Evolutionary conservation across 1,140 invertebrate species (phyloP), one percentile per base, ranked within the genome.

Genomic region (Phocides pigmalion): DNA sequence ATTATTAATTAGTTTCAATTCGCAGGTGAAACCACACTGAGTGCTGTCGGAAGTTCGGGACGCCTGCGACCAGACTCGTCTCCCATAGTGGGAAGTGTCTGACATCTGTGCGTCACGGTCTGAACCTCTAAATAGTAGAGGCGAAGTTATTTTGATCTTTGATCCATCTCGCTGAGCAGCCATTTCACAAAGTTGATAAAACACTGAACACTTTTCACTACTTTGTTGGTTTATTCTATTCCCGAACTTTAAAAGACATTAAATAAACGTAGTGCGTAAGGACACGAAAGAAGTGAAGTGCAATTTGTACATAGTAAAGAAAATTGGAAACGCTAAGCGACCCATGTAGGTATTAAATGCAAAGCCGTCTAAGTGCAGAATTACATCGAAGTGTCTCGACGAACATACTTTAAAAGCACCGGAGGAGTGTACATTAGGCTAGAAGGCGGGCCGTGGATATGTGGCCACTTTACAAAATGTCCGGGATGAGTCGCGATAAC

Each of bases 401-500:
- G 69, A 76, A 79, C 71, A 77, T 81, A 81, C 76, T 79, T 77
- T 79, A 79, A 79, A 76, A 79, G 74, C 62, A 61, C 66, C 73
- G 68, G 72, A 74, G 72, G 68, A 70, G 79, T 47, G 28, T 82
- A 84, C 81, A 85, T 85, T 83, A 85, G 75, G 72, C 74, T 76
- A 76, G 70, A 76, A 73, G 70, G 70, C 76, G 72, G 65, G 76
- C 74, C 78, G 63, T 79, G 81, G 78, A 84, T 78, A 73, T 79
- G 82, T 75, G 83, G 79, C 80, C 88, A 87, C 87, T 89, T 86
- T 89, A 91, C 84, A 89, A 89, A 90, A 81, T 87, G 89, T 89
- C 87, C 85, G 79, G 85, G 82, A 89, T 86, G 88, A 85, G 82
- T 76, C 81, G 86, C 86, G 89, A 89, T 89, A 89, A 81, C 89